Evolutionary conservation across 2,113 vertebrate genomes (phyloP).

Genomic region (Alethe castanea): DNA sequence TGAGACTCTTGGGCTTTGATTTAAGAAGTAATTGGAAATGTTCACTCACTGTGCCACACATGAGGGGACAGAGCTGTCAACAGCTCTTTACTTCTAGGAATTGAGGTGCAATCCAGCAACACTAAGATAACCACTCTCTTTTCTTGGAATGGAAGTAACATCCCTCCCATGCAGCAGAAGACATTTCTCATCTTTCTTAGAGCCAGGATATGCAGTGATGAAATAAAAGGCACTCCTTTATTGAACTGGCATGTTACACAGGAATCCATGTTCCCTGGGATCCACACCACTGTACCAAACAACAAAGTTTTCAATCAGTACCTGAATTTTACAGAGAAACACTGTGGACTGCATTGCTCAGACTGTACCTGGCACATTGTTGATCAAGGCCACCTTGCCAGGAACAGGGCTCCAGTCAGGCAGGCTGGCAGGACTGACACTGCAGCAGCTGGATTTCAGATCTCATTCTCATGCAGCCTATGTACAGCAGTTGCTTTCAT

Average conservation of each 20-base stretch:
- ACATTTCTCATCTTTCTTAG: not conserved
- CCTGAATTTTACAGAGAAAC: not conserved
- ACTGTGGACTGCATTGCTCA: not conserved
- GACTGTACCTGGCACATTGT: not conserved
- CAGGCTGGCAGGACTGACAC: not conserved
- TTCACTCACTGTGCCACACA: not conserved
- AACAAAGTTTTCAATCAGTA: not conserved
- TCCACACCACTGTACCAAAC: not conserved
- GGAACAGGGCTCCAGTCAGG: not conserved
- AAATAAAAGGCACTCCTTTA: not conserved
- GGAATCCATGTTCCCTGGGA: not conserved
- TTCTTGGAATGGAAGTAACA: not conserved
- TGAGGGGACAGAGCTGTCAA: not conserved
- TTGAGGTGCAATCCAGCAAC: conserved; percentile 3
- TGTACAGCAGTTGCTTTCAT: not conserved
- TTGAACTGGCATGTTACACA: not conserved
- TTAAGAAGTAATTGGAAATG: not conserved
- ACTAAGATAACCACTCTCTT: not conserved
- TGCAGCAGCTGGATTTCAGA: not conserved
- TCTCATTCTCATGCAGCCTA: conserved; percentile 25
- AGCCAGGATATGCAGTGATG: not conserved
- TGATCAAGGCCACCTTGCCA: not conserved
- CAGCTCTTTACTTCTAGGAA: not conserved
- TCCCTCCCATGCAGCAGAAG: not conserved
- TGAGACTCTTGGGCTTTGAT: not conserved